Conservation (phyloP, 2,113 vertebrate genomes). For the Puffinus mauretanicus region DNA sequence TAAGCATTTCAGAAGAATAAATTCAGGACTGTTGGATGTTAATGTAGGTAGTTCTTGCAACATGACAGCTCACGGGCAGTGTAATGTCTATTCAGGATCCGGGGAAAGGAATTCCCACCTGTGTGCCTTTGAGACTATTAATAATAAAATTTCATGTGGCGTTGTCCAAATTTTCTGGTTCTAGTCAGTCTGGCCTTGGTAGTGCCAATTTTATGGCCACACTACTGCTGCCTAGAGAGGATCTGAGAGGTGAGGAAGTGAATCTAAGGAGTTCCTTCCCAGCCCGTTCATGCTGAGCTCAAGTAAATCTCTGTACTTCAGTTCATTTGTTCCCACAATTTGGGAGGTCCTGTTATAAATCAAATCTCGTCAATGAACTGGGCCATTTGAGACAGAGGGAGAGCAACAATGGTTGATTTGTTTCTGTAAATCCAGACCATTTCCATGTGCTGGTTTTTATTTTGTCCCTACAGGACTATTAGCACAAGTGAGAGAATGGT, state of each 20-base stretch:
- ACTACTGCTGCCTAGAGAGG: neutral
- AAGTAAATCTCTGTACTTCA: neutral
- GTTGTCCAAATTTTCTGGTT: neutral
- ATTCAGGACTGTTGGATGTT: neutral
- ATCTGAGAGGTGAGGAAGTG: neutral
- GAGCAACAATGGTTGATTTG: neutral
- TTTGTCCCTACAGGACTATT: neutral
- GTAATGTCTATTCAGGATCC: neutral
- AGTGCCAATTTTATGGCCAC: neutral
- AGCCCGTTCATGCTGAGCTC: accelerated
- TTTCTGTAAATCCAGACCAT: neutral
- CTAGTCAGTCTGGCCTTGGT: neutral
- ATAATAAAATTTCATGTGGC: neutral
- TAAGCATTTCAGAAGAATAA: neutral
- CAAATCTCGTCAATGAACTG: neutral
- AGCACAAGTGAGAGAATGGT: neutral
- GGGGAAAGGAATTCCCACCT: neutral
- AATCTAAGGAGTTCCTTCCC: neutral
- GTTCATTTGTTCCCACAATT: neutral
- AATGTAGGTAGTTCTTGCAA: neutral
- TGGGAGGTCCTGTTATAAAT: neutral
- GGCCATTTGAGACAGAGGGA: neutral
- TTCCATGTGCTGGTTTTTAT: neutral
- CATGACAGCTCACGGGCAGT: neutral
- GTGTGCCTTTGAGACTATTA: neutral